Percentiles rank a stretch among this genome's conserved stretches.
phyloP scores from a whole-genome alignment of 2,113 vertebrate species.

The Pandion haliaetus region DNA sequence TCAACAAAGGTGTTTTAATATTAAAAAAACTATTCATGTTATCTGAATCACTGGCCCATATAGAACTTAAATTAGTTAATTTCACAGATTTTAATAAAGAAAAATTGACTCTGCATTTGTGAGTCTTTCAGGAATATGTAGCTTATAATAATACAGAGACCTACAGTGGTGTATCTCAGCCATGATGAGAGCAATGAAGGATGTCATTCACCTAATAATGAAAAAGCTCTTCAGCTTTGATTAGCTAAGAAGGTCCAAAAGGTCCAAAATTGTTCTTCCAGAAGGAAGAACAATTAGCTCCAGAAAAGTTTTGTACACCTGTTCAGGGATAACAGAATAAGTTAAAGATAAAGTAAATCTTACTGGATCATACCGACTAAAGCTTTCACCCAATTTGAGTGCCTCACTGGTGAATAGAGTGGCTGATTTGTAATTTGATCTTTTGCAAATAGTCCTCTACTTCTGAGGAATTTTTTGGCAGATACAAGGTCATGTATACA shows the following conservation, averaged over 20 bases:
- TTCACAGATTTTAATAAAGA: constrained; percentile 50
- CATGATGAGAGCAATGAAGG: not conserved
- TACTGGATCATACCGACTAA: not conserved
- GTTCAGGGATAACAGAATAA: not conserved
- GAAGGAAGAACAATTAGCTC: not conserved
- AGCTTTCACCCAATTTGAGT: not conserved
- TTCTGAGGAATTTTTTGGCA: not conserved
- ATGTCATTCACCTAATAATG: not conserved
- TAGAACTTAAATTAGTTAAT: constrained; percentile 61
- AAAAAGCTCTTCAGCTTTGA: constrained; percentile 7
- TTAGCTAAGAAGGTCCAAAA: not conserved
- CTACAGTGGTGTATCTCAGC: not conserved
- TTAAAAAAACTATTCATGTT: not conserved
- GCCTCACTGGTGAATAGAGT: not conserved
- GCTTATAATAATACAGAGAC: not conserved
- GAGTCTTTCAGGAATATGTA: not conserved
- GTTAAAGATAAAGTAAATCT: not conserved
- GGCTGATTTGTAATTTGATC: not conserved
- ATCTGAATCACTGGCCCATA: constrained; percentile 24
- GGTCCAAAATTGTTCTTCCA: not conserved
- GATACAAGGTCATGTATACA: not conserved
- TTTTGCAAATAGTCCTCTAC: not conserved
- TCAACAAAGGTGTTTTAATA: constrained; percentile 11
- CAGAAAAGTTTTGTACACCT: not conserved
- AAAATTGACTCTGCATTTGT: not conserved